Base-by-base conservation (phyloP, 2,113 vertebrate species). In the Lepisosteus osseus region DNA sequence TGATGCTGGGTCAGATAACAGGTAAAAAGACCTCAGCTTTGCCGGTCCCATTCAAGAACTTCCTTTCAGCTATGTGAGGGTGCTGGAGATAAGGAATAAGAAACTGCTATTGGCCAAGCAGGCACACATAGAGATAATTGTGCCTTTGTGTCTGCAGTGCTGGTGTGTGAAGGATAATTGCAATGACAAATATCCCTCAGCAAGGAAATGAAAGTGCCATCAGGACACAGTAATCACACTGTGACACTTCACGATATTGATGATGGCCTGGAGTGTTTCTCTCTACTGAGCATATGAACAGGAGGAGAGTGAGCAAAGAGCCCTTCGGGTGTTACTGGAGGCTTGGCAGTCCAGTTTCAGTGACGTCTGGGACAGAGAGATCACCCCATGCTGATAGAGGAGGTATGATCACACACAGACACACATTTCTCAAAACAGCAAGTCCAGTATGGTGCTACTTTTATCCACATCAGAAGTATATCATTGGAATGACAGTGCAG, bases 241-340 rank as follows among this genome's bases (percentile, higher is more conserved):
- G 77, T 79, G 78, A 70, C 63, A 61, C 65, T 3, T 62, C 44
- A 4, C 69, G 79, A 77, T 43, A n/a, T 66, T 56, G 64, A 67
- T 69, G 74, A 85, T 81, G 67, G 80, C 65, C 44, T 79, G 64
- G 72, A 85, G 87, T 73, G 75, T 75, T 83, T 74, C 12, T 79
- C 83, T 72, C 79, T 82, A 71, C 71, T 71, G 51, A 13, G n/a
- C 56, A 44, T 75, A 72, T 69, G 77, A 80, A 78, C 71, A 62
- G 72, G 71, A 76, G 63, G 66, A 51, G 73, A 72, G 71, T 75
- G 74, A 64, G 79, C 82, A 77, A 82, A 76, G 72, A 43, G 73
- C 74, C 67, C 75, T 80, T 76, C 86, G 82, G 85, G 87, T 86
- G 88, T 86, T 70, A 61, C 74, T 74, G 77, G 85, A 59, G n/a